phyloP scores from a whole-genome alignment of 1,140 invertebrate genomes.

The Hermetia illucens region DNA sequence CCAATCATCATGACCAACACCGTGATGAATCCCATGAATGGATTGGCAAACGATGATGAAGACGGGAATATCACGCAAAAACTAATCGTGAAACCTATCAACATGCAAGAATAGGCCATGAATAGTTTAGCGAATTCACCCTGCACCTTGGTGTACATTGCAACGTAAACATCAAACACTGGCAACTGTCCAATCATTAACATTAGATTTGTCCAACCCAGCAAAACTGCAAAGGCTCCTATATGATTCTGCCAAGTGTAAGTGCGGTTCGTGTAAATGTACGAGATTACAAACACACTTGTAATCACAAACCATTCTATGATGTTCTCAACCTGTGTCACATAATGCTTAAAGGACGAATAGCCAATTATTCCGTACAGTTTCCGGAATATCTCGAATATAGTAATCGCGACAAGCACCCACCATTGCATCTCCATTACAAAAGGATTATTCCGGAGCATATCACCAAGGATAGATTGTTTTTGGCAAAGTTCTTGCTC shows the following conservation, averaged over 20 bases:
- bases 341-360: conserved; percentile 58
- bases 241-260: conserved; percentile 65
- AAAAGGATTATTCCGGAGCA: conserved; percentile 52
- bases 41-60: conserved; percentile 61
- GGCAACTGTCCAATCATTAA: conserved; percentile 74
- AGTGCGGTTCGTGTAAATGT: conserved; percentile 57
- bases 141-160: conserved; percentile 74
- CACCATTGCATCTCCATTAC: conserved; percentile 68
- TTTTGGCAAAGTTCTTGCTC: conserved; percentile 56
- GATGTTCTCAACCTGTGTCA: conserved; percentile 67
- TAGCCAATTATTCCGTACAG: conserved; percentile 62
- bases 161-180: conserved; percentile 71
- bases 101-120: conserved; percentile 65
- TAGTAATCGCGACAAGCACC: conserved; percentile 53
- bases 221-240: conserved; percentile 60
- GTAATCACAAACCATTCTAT: conserved; percentile 73
- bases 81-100: conserved; percentile 73
- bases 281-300: conserved; percentile 66
- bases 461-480: conserved; percentile 54
- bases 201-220: conserved; percentile 77
- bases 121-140: conserved; percentile 72
- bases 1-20: conserved; percentile 84
- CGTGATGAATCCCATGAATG: conserved; percentile 64
- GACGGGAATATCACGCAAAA: conserved; percentile 75
- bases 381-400: conserved; percentile 61